Conservation (phyloP, 2,797 vertebrate species). For the Hapalemur alaotrensis region DNA sequence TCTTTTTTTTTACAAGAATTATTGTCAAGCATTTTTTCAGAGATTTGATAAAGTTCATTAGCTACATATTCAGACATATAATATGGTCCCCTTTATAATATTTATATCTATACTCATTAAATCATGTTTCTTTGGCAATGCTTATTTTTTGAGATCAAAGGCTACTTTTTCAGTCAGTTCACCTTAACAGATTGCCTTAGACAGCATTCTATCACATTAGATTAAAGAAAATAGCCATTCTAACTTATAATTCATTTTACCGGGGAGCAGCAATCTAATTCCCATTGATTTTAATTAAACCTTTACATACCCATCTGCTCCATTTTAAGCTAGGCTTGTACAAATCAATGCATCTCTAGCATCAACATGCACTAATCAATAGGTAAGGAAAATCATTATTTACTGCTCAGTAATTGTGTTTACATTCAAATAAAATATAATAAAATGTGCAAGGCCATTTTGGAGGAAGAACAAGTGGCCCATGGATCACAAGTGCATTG, state of each 20-base stretch:
- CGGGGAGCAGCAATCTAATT: constrained; percentile 67
- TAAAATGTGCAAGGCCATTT: constrained; percentile 41
- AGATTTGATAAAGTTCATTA: constrained; percentile 51
- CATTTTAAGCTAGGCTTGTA: constrained; percentile 49
- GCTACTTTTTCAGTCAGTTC: neutral
- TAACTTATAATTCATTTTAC: constrained; percentile 46
- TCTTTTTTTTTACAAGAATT: neutral
- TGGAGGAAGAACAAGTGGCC: constrained; percentile 17
- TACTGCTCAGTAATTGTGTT: constrained; percentile 54
- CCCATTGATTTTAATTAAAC: constrained; percentile 69
- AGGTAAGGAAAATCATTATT: constrained; percentile 67
- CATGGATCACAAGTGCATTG: neutral
- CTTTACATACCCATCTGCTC: constrained; percentile 60
- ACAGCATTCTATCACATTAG: constrained; percentile 41
- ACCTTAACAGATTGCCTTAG: neutral
- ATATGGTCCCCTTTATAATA: neutral
- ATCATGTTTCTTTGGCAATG: constrained; percentile 8
- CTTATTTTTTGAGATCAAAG: neutral
- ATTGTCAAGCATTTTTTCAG: neutral
- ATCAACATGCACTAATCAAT: constrained; percentile 66
- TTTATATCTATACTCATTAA: constrained; percentile 27
- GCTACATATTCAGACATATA: constrained; percentile 31
- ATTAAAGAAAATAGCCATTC: constrained; percentile 59
- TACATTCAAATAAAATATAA: constrained; percentile 70
- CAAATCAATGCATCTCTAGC: constrained; percentile 70